Conservation (phyloP, 2,888 invertebrate species). For the Matsumyia berberina region DNA sequence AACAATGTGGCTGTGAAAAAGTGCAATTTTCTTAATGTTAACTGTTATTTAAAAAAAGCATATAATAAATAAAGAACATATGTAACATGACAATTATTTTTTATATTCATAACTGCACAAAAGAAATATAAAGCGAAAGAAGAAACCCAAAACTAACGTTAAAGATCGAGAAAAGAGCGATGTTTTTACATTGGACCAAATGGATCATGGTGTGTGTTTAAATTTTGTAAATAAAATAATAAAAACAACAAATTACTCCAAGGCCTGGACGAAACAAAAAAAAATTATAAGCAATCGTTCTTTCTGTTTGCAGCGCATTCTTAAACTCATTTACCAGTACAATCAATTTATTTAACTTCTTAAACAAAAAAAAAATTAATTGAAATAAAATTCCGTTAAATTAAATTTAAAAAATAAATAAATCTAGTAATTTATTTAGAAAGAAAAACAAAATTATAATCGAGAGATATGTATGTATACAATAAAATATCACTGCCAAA, state of each 20-base stretch:
- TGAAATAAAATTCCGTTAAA: slow-evolving; percentile 29
- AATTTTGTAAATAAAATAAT: slow-evolving; percentile 58
- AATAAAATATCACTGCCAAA: slow-evolving; percentile 73
- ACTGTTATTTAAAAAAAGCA: slow-evolving; percentile 41
- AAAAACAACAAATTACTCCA: not conserved
- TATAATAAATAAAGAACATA: slow-evolving; percentile 52
- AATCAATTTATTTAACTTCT: slow-evolving; percentile 59
- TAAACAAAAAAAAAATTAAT: too few species aligned
- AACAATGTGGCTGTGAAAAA: slow-evolving; percentile 73
- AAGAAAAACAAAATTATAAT: slow-evolving; percentile 8
- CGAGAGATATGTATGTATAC: slow-evolving; percentile 33
- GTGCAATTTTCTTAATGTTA: slow-evolving; percentile 70
- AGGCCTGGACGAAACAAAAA: slow-evolving; percentile 1
- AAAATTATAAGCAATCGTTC: not conserved
- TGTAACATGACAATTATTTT: slow-evolving; percentile 56
- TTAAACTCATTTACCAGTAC: slow-evolving; percentile 53
- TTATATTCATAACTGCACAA: slow-evolving; percentile 49
- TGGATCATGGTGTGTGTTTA: slow-evolving; percentile 67
- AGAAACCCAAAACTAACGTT: slow-evolving; percentile 36
- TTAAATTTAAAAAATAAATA: not conserved
- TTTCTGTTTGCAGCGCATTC: slow-evolving; percentile 27
- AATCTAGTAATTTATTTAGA: slow-evolving; percentile 26
- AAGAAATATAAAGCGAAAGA: slow-evolving; percentile 2
- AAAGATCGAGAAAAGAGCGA: slow-evolving; percentile 46
- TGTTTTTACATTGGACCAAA: slow-evolving; percentile 66